Conservation (phyloP, 2,113 vertebrate genomes). For the Upupa epops region DNA sequence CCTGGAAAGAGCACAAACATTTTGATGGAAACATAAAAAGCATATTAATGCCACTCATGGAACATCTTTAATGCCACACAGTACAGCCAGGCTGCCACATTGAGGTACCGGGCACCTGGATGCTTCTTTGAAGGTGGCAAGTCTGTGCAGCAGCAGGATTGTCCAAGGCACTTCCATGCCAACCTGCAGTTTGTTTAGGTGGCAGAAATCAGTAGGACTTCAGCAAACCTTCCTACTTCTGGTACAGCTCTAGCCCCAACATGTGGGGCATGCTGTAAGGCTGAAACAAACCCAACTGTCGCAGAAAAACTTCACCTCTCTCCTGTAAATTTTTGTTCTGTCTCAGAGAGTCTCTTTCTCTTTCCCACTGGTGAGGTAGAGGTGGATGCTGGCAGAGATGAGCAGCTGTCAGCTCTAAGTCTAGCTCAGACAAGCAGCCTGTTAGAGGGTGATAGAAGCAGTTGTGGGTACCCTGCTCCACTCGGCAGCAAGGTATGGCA, state of each 20-base stretch:
- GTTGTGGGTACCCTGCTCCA: rapidly evolving
- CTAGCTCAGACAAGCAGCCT: not conserved
- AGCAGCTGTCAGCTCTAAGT: not conserved
- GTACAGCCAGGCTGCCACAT: constrained; percentile 55
- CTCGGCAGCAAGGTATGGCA: not conserved
- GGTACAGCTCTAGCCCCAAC: not conserved
- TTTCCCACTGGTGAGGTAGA: rapidly evolving
- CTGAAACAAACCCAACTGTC: not conserved
- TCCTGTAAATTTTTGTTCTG: not conserved
- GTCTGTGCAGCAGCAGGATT: not conserved
- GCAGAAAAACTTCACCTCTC: not conserved
- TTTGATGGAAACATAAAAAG: constrained; percentile 58
- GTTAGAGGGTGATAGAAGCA: not conserved
- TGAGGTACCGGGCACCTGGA: constrained; percentile 58
- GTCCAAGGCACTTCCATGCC: rapidly evolving
- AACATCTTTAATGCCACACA: not conserved
- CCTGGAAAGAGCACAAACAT: not conserved
- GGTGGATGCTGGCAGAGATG: not conserved
- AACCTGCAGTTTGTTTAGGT: not conserved
- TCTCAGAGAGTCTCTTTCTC: not conserved
- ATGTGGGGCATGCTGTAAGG: not conserved
- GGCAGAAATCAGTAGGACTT: not conserved
- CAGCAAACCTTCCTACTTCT: not conserved
- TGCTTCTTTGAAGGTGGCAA: constrained; percentile 8
- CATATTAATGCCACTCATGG: not conserved